These are phyloP conservation scores for Tragelaphus strepsiceros DNA, from an alignment of 2,113 vertebrate species.

Conservation along the genomic window DNA sequence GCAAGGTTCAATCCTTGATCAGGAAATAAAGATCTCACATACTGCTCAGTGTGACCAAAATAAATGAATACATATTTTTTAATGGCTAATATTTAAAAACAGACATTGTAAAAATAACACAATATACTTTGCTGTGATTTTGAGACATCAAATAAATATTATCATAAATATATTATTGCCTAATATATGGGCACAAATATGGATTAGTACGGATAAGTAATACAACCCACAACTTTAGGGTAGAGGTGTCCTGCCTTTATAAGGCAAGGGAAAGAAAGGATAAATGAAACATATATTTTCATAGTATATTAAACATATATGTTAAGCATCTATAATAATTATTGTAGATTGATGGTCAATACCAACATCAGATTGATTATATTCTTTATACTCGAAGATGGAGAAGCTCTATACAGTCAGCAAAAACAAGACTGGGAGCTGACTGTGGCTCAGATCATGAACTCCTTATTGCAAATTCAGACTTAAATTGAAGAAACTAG, in stretches of 20 bases:
- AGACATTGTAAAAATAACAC: background rate
- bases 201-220: background rate
- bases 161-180: background rate
- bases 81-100: background rate
- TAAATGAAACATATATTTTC: background rate
- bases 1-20: background rate
- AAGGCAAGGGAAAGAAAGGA: background rate
- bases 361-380: background rate
- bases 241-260: background rate
- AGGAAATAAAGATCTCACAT: background rate
- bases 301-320: background rate
- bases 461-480: background rate
- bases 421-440: background rate
- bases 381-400: background rate
- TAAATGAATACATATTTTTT: background rate
- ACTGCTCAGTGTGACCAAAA: background rate
- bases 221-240: background rate
- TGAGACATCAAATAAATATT: background rate
- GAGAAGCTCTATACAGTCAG: background rate
- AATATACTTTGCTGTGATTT: background rate
- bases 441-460: background rate
- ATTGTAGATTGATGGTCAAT: background rate
- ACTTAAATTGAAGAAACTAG: background rate
- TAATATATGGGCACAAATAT: background rate
- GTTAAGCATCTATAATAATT: background rate